Percentiles rank a stretch among this genome's conserved stretches.
Conservation (phyloP, 2,113 vertebrate genomes). For the Deroptyus accipitrinus region DNA sequence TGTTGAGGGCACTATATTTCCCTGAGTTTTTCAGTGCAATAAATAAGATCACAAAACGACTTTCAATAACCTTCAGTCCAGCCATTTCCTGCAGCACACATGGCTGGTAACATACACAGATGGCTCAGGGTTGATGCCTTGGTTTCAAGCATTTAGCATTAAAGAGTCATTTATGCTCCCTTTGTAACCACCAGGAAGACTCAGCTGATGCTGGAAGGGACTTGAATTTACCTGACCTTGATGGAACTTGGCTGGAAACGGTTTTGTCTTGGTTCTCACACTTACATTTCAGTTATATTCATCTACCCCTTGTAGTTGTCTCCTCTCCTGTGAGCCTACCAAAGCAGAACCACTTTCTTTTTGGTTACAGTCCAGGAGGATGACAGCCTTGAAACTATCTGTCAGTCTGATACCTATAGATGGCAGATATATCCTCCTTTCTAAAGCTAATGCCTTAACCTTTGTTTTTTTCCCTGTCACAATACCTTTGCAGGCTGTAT, state of each 20-base stretch:
- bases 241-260: background rate
- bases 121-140: background rate
- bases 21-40: background rate
- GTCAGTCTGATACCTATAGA: background rate
- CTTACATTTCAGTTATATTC: background rate
- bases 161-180: background rate
- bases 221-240: background rate
- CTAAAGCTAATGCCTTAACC: background rate
- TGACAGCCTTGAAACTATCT: background rate
- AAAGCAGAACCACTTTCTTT: background rate
- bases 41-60: background rate
- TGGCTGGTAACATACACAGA: background rate
- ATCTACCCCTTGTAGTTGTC: background rate
- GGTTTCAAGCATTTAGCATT: conserved; percentile 3
- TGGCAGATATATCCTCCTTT: background rate
- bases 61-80: background rate
- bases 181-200: background rate
- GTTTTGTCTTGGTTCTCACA: background rate
- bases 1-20: background rate
- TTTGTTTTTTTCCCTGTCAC: background rate
- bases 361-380: background rate
- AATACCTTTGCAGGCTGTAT: background rate
- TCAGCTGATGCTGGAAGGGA: background rate
- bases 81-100: background rate
- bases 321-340: background rate